Base-by-base conservation (phyloP, 2,797 vertebrate species). In the Anomalospiza imberbis region DNA sequence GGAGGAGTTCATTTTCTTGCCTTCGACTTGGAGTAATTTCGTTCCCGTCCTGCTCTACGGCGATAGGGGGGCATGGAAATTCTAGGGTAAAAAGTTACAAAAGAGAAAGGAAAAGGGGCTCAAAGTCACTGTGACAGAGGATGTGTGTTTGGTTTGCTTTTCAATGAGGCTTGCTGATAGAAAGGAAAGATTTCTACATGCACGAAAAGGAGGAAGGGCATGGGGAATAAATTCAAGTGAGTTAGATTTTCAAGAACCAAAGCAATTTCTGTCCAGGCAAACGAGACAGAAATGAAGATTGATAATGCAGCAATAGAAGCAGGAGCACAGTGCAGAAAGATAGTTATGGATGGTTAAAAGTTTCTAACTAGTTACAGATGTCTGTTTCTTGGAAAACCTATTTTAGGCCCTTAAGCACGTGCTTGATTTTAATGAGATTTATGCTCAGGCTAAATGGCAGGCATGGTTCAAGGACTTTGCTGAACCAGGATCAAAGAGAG, bases 261-360 rank as follows among this genome's bases (percentile, higher is more conserved):
- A 92, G 82, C 63, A 93, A 93, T 96, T 95, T 93, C 89, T 76
- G 73, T 86, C 55, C 45, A 88, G 82, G 63, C 70, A 90, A 67
- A 85, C 93, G 51, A 95, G 76, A 88, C 55, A 82, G 85, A 73
- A 96, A 94, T 94, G 94, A 94, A 96, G 94, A 96, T 92, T 94
- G 91, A 96, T 94, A 92, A 82, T 58, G 60, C 63, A 88, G 85
- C 70, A 94, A 47, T 24, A 85, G 89, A 90, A 90, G 70, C 66
- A 89, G 63, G 22, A 96, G 63, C 80, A 86, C 38, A 73, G 71
- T 86, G 83, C 77, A 94, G 63, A 93, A 94, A 94, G 92, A 93
- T 96, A 96, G 94, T 85, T 95, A 92, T 91, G 94, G 91, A 93
- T 93, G 94, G 95, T 91, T 96, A 93, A 93, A 91, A 91, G 53